phyloP scores from a whole-genome alignment of 2,113 vertebrate genomes.

The Ovibos moschatus region DNA sequence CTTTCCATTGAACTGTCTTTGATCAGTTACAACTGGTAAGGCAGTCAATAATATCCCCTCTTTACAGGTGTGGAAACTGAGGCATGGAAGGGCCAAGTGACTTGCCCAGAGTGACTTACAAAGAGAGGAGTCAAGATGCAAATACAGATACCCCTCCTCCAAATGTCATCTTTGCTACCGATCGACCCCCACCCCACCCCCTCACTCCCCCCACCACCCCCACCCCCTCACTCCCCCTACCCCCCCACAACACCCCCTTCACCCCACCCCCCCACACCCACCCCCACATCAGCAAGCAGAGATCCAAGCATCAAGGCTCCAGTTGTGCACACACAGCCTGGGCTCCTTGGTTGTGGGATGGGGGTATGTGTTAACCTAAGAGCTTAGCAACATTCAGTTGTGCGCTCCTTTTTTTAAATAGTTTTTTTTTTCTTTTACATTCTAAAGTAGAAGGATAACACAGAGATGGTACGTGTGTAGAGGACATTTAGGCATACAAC shows the following conservation, averaged over 20 bases:
- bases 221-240: no score
- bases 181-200: no score
- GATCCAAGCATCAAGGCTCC: neutral
- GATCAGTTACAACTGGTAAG: neutral
- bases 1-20: neutral
- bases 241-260: no score
- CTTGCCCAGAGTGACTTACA: neutral
- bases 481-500: neutral
- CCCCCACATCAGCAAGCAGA: neutral
- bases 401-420: neutral
- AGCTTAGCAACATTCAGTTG: neutral
- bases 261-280: accelerated
- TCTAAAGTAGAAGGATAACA: neutral
- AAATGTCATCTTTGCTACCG: neutral
- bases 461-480: neutral
- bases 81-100: neutral
- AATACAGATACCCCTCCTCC: neutral
- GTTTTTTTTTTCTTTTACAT: neutral
- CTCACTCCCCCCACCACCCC: accelerated
- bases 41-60: no score
- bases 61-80: neutral
- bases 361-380: neutral
- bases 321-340: accelerated
- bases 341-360: neutral
- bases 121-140: neutral